Base-by-base conservation (phyloP, 2,888 invertebrate species). In the Volucella zonaria region DNA sequence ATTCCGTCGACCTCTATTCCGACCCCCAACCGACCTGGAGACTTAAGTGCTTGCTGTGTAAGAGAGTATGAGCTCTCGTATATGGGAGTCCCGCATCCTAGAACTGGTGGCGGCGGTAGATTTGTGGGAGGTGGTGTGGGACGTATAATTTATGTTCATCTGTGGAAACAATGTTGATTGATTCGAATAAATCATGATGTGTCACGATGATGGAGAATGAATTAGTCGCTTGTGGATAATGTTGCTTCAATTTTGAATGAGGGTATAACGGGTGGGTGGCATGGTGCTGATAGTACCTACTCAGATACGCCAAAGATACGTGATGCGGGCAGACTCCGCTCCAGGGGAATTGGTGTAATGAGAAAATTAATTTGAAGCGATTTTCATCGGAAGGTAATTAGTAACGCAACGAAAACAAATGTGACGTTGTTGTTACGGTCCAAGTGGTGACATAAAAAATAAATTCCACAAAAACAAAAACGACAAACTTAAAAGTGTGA, bases 141-240 rank as follows among this genome's bases (percentile, higher is more conserved):
- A 14, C 9, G 45, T 15, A 15, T 85, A 81, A 80, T 85, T 85
- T 85, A 85, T 81, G 77, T 77, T 81, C 76, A 81, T 85, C 76
- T 85, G 77, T 68, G 81, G 85, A 81, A 85, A 77, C 85, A 81
- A 85, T 85, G 85, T 77, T 85, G 85, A 85, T 85, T 85, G 85
- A 85, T 85, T 81, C 85, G 62, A 80, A 85, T 81, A 85, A 85
- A 85, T 85, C 85, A 85, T 81, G 85, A 85, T 64, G 76, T 68
- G 81, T 73, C 76, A 77, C 73, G 66, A 23, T 61, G 70, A 80
- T 81, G 83, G 67, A 71, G 76, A 75, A 66, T 76, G 80, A 76
- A 80, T 83, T 80, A 83, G 83, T 78, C 52, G 62, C 23, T 47
- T 43, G 42, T 42, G 54, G n/a, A 43, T 12, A 43, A 31, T 31